A percentile compares a stretch with the other conserved stretches of the same genome.
These are phyloP conservation scores for Nixonia krombeini DNA, from an alignment of 1,140 invertebrate species.

Conservation along the genomic window DNA sequence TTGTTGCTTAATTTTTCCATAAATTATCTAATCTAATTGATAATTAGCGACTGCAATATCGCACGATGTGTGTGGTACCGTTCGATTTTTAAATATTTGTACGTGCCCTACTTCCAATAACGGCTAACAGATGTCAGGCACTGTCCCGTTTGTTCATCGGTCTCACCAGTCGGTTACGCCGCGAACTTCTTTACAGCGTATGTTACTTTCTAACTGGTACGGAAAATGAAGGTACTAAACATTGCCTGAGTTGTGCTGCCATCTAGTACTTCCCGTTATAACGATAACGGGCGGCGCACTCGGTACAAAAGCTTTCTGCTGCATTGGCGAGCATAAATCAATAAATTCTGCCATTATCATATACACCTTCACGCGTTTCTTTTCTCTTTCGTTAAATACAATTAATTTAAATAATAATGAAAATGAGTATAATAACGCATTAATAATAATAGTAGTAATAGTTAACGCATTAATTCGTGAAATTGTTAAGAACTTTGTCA, in stretches of 20 bases:
- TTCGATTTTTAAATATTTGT: slow-evolving; percentile 7
- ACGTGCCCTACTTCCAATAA: background rate
- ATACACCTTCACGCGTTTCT: background rate
- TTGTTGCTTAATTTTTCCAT: too few species aligned
- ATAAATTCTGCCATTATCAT: slow-evolving; percentile 30
- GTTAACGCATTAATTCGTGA: too few species aligned
- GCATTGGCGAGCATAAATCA: slow-evolving; percentile 12
- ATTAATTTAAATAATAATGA: too few species aligned
- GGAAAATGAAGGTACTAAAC: too few species aligned
- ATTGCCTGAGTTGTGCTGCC: slow-evolving; percentile 60
- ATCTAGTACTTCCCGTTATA: slow-evolving; percentile 55
- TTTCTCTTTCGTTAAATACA: too few species aligned
- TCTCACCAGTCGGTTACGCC: slow-evolving; percentile 39
- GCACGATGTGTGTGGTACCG: slow-evolving; percentile 9
- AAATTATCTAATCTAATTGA: too few species aligned
- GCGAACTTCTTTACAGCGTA: slow-evolving; percentile 32
- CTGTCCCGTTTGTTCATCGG: background rate
- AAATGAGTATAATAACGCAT: too few species aligned
- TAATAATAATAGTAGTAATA: too few species aligned
- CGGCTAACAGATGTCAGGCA: slow-evolving; percentile 52
- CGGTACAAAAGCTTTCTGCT: slow-evolving; percentile 64
- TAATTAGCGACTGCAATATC: too few species aligned
- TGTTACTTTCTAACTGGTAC: slow-evolving; percentile 3
- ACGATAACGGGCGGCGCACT: too few species aligned
- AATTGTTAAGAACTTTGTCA: too few species aligned